Percentiles rank a stretch among this genome's conserved stretches.
Evolutionary conservation across 2,113 vertebrate genomes (phyloP).

Genomic region (Mesocricetus auratus): DNA sequence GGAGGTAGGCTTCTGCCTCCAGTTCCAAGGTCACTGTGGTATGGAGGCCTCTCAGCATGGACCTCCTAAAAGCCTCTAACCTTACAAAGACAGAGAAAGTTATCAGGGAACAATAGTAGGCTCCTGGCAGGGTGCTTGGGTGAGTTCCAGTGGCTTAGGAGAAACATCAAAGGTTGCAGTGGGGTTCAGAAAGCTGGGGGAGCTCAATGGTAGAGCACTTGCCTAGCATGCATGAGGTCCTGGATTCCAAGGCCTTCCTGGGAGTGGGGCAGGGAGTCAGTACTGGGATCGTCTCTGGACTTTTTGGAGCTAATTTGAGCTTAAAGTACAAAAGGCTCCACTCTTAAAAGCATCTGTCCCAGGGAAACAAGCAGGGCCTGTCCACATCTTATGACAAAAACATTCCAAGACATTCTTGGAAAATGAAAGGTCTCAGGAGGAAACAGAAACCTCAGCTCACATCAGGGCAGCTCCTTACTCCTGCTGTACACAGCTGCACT

Average conservation of each 20-base stretch:
- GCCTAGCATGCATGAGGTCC: background rate
- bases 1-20: background rate
- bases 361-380: rapidly evolving
- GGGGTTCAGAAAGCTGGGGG: too few relatives aligned
- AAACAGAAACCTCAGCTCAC: background rate
- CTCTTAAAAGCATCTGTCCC: background rate
- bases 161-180: background rate
- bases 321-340: background rate
- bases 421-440: background rate
- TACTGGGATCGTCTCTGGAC: background rate
- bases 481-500: rapidly evolving
- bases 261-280: background rate
- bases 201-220: background rate
- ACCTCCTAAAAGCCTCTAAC: background rate
- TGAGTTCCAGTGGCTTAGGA: too few relatives aligned
- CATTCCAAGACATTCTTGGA: background rate
- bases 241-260: background rate
- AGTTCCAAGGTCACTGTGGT: background rate
- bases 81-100: rapidly evolving
- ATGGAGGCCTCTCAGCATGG: background rate
- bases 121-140: background rate
- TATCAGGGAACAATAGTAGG: rapidly evolving
- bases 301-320: background rate
- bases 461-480: background rate
- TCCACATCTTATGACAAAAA: rapidly evolving